Evolutionary conservation across 2,888 invertebrate genomes (phyloP).

Genomic region (Eupithecia centaureata): DNA sequence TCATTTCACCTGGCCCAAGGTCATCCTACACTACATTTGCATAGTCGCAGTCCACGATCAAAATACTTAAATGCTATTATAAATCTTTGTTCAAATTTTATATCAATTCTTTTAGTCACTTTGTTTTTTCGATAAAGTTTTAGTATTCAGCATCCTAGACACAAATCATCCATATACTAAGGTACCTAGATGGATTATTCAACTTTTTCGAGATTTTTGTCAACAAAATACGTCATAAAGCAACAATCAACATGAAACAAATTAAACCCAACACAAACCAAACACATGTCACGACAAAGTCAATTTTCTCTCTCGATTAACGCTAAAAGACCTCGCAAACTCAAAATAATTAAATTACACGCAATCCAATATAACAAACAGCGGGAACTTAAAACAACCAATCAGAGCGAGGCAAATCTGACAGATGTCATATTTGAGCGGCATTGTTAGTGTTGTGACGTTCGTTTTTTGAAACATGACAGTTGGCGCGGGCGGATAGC

Average conservation of each 20-base stretch:
- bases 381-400: conserved; percentile 65
- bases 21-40: no score
- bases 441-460: conserved; percentile 60
- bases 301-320: conserved; percentile 70
- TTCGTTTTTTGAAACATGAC: conserved; percentile 71
- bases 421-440: conserved; percentile 77
- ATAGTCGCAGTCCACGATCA: no score
- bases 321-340: conserved; percentile 61
- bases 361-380: conserved; percentile 65
- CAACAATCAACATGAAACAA: conserved; percentile 37
- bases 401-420: conserved; percentile 66
- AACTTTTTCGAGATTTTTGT: not conserved
- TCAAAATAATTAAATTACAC: conserved; percentile 66
- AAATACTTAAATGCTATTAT: no score
- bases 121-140: no score
- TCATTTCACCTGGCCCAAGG: no score
- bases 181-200: no score
- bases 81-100: no score
- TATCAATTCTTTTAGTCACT: no score
- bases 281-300: conserved; percentile 59
- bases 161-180: no score
- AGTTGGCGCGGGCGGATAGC: conserved; percentile 69
- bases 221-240: not conserved
- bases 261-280: conserved; percentile 44
- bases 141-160: no score